Evolutionary conservation across 2,113 vertebrate species (phyloP).

Genomic region (Verasper variegatus): DNA sequence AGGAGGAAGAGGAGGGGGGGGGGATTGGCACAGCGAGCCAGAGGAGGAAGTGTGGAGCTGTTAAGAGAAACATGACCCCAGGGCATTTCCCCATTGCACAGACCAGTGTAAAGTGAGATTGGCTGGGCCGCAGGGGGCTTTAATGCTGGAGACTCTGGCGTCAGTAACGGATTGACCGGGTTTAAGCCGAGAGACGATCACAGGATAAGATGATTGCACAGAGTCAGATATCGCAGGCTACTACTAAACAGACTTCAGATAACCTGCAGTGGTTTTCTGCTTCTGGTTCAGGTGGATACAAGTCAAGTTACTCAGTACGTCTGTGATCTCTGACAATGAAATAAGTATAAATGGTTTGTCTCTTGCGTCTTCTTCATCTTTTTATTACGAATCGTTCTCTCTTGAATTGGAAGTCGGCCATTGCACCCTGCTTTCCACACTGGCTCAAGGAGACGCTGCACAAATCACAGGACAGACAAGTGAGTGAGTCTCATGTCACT

Average conservation of each 20-base stretch:
- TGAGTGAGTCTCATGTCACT: too few species aligned
- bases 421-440: too few species aligned
- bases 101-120: conserved; percentile 55
- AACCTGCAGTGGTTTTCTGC: not conserved
- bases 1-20: not conserved
- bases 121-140: conserved; percentile 45
- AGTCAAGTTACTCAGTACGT: not conserved
- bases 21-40: conserved; percentile 7
- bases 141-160: conserved; percentile 18
- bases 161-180: conserved; percentile 36
- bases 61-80: conserved; percentile 57
- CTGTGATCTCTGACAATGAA: not conserved
- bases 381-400: too few species aligned
- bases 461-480: too few species aligned
- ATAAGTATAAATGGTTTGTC: too few species aligned
- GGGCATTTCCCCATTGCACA: conserved; percentile 52
- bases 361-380: too few species aligned
- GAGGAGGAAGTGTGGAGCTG: conserved; percentile 48
- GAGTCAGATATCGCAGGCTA: not conserved
- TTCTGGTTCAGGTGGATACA: not conserved
- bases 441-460: too few species aligned
- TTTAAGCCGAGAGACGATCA: conserved; percentile 17
- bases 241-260: not conserved
- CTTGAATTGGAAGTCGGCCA: too few species aligned
- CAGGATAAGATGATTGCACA: conserved; percentile 1